phyloP scores from a whole-genome alignment of 2,888 invertebrate genomes.

The Scelioninae gen. 1 region DNA sequence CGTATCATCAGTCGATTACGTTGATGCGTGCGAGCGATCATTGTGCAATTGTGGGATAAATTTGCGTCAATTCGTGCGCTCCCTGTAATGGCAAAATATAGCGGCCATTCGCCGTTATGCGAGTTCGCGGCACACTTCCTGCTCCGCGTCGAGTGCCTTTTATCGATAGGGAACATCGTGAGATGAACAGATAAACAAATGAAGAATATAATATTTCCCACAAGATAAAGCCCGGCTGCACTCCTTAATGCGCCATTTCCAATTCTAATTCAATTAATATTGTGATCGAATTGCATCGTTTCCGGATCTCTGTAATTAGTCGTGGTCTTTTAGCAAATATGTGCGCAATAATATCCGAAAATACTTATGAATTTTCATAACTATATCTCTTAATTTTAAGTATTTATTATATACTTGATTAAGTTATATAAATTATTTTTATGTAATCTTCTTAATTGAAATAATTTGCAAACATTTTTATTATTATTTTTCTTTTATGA shows the following conservation, averaged over 20 bases:
- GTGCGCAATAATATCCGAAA: neutral
- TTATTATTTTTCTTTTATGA: no score
- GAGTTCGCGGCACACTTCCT: constrained; percentile 63
- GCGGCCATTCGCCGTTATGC: constrained; percentile 56
- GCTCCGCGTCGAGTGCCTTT: constrained; percentile 54
- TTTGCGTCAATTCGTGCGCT: constrained; percentile 72
- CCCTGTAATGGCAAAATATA: constrained; percentile 58
- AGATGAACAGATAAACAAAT: constrained; percentile 64
- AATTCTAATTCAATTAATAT: constrained; percentile 68
- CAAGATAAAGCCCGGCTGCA: constrained; percentile 57
- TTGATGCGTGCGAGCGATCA: constrained; percentile 46
- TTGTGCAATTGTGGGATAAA: constrained; percentile 69
- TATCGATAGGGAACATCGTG: constrained; percentile 64
- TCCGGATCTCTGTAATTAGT: constrained; percentile 36
- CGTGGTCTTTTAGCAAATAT: constrained; percentile 4
- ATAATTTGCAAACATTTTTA: no score
- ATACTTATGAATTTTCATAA: no score
- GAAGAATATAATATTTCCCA: constrained; percentile 67
- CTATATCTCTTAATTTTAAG: no score
- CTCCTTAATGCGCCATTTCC: constrained; percentile 51
- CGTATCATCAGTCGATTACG: constrained; percentile 37
- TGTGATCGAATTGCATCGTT: constrained; percentile 40
- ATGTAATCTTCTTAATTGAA: no score
- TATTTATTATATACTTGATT: no score
- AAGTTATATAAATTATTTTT: no score